Percentiles rank a stretch among this genome's conserved stretches.
Evolutionary conservation across 2,888 invertebrate species (phyloP).

Genomic region (Ferrisia virgata): DNA sequence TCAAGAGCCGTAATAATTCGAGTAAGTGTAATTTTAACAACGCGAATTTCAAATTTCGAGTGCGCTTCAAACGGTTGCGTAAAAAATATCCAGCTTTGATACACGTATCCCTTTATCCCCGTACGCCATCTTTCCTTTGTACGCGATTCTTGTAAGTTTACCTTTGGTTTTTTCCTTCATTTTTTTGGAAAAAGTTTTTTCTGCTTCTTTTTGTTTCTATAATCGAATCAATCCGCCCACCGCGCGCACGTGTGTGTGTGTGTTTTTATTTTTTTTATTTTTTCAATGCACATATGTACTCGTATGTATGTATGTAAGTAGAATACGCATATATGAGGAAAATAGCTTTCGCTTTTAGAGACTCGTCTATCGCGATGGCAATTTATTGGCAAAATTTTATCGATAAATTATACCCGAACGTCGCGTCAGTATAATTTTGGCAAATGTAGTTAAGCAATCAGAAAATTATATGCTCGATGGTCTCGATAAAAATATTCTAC

Average conservation of each 20-base stretch:
- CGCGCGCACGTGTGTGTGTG: not conserved
- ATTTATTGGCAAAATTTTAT: not conserved
- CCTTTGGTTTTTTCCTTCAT: not conserved
- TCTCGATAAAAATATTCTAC: not conserved
- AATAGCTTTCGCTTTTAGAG: not conserved
- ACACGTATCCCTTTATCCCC: not conserved
- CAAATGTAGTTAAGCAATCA: not conserved
- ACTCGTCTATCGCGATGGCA: not conserved
- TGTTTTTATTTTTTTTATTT: too few relatives aligned
- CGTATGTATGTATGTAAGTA: too few relatives aligned
- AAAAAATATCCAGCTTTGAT: not conserved
- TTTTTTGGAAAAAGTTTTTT: not conserved
- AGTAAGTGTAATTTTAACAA: constrained; percentile 3
- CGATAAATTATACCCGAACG: not conserved
- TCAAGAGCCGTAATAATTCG: constrained; percentile 39
- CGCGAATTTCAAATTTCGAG: constrained; percentile 40
- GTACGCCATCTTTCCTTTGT: not conserved
- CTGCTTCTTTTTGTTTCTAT: not conserved
- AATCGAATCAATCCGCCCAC: not conserved
- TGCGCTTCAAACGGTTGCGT: constrained; percentile 27
- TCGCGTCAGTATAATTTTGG: not conserved
- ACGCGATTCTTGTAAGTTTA: not conserved
- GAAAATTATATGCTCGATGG: not conserved
- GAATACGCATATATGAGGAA: not conserved
- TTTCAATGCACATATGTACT: too few relatives aligned